Base-by-base conservation (phyloP, 2,888 invertebrate genomes). In the Ornithoptera alexandrae region DNA sequence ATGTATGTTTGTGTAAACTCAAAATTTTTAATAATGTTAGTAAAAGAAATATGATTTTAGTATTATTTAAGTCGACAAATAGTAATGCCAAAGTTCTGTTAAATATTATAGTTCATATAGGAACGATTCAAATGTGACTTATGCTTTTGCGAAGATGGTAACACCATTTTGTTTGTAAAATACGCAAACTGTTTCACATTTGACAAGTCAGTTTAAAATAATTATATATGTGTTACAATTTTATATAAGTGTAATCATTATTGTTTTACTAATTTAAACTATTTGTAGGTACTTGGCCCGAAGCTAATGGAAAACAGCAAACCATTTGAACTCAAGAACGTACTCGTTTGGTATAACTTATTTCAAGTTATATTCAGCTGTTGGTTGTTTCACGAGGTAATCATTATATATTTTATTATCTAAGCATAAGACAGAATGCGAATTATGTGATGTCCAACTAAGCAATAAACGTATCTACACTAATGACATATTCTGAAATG, bases 281-380 rank as follows among this genome's bases (percentile, higher is more conserved):
- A 69, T 73, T 84, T 82, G 59, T 84, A 94, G 94, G 93, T 95
- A 69, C 79, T 95, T 72, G 97, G 98, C 2, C 97, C 97, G 53
- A 94, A 94, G 79, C 82, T 97, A 42, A 98, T 98, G 98, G 95
- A 96, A 82, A 95, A 97, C 86, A 94, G 97, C 82, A 96, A 97
- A 89, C 96, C 98, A 0, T 96, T 96, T 77, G 94, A 97, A 78
- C 90, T 98, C 65, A 94, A 96, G 74, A 93, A 93, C 76, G 87
- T 96, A 42, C 93, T 98, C 78, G 94, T 98, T 73, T 94, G 94
- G 79, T 98, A 98, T 88, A 98, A 98, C 89, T 93, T 96, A 67
- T 93, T 96, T 73, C 98, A 98, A 95, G 96, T 97, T 15, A 74
- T 95, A 71, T 94, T 97, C 80, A 96, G 96, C 72, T 83, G 93